Percentiles rank a stretch among this genome's conserved stretches.
Conservation (phyloP, 2,888 invertebrate species). For the Eubasilissa splendida region DNA sequence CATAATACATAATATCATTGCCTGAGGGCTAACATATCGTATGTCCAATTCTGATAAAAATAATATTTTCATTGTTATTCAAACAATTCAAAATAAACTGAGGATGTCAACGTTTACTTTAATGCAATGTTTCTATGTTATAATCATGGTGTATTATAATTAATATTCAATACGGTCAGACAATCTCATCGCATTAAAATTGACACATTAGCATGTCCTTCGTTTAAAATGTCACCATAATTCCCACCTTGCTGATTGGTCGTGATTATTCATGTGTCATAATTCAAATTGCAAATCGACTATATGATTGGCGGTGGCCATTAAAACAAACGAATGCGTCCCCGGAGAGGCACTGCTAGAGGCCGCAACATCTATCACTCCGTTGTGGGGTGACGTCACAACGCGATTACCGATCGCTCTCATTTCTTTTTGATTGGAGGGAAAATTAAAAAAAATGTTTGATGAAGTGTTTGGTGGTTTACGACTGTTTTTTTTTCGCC, state of each 20-base stretch:
- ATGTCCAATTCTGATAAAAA: no score
- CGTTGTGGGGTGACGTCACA: not conserved
- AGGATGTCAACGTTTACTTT: no score
- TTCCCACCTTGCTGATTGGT: constrained; percentile 28
- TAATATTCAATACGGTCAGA: not conserved
- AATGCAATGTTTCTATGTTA: no score
- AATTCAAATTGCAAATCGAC: constrained; percentile 48
- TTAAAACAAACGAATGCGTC: constrained; percentile 53
- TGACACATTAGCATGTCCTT: not conserved
- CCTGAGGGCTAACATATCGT: no score
- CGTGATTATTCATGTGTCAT: constrained; percentile 30
- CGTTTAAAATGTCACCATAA: constrained; percentile 7
- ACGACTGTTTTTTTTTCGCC: no score
- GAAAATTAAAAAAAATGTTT: constrained; percentile 9
- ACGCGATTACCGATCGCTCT: not conserved
- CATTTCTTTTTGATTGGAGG: constrained; percentile 20
- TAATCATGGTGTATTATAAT: no score
- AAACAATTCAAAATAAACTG: no score
- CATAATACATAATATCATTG: no score
- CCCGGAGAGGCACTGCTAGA: constrained; percentile 32
- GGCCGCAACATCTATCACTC: constrained; percentile 38
- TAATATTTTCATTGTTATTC: no score
- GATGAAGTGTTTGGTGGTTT: not conserved
- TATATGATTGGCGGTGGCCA: constrained; percentile 50
- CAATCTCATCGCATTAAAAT: not conserved